Conservation (phyloP, 2,888 invertebrate genomes). For the Mesoligia furuncula region DNA sequence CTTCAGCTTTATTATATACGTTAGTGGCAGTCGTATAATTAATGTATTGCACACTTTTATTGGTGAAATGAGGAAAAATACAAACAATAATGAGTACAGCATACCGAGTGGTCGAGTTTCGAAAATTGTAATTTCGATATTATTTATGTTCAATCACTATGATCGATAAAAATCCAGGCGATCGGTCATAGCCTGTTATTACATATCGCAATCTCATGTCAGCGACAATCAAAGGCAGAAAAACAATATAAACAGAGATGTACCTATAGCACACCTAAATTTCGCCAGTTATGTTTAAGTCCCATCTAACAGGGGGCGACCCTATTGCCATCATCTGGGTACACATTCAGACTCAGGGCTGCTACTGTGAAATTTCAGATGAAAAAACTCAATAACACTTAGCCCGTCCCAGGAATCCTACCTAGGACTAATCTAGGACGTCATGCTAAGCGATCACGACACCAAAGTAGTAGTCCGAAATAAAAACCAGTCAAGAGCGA, state of each 20-base stretch:
- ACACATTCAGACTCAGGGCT: neutral
- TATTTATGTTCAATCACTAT: neutral
- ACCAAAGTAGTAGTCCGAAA: neutral
- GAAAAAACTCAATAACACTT: too few relatives aligned
- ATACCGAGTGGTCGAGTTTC: neutral
- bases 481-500: too few relatives aligned
- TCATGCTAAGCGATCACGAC: neutral
- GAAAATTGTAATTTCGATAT: neutral
- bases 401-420: neutral
- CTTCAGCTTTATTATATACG: neutral
- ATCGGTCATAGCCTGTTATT: neutral
- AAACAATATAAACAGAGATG: neutral
- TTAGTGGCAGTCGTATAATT: too few relatives aligned
- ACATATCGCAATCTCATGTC: neutral
- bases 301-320: neutral
- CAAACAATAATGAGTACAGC: neutral
- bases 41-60: neutral
- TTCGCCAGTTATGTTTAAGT: neutral
- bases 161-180: neutral
- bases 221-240: too few relatives aligned
- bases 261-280: neutral
- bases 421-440: neutral
- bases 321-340: neutral
- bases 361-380: neutral
- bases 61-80: constrained; percentile 1